Evolutionary conservation across 2,113 vertebrate species (phyloP).

Genomic region (Ageneiosus marmoratus): DNA sequence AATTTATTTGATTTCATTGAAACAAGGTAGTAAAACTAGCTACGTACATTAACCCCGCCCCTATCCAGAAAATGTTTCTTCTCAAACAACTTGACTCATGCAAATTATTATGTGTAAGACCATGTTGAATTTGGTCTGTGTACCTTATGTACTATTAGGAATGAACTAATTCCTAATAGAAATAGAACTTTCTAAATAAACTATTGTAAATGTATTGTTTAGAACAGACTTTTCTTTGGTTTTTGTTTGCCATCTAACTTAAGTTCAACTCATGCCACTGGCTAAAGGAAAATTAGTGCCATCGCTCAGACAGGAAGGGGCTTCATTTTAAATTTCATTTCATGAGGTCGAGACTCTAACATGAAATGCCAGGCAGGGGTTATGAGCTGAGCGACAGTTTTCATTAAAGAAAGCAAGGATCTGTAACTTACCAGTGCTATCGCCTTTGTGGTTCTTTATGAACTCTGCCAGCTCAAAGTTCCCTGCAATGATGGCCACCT

Average conservation of each 20-base stretch:
- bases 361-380: neutral
- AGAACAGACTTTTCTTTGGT: neutral
- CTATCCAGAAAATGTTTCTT: neutral
- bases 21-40: neutral
- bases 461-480: slow-evolving; percentile 88
- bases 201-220: neutral
- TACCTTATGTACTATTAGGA: too few relatives aligned
- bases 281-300: neutral
- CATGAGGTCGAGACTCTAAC: neutral
- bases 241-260: neutral
- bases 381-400: neutral
- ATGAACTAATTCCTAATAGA: too few relatives aligned
- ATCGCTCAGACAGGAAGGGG: neutral
- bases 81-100: neutral
- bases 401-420: neutral
- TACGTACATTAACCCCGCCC: neutral
- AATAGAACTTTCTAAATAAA: too few relatives aligned
- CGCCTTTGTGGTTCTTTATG: slow-evolving; percentile 85
- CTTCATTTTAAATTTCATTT: slow-evolving; percentile 6
- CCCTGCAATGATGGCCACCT: slow-evolving; percentile 88
- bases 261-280: neutral
- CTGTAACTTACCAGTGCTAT: slow-evolving; percentile 78
- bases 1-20: neutral
- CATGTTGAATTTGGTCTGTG: neutral
- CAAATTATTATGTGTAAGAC: neutral